Conservation (phyloP, 2,888 invertebrate species). For the Yponomeuta sedellus region DNA sequence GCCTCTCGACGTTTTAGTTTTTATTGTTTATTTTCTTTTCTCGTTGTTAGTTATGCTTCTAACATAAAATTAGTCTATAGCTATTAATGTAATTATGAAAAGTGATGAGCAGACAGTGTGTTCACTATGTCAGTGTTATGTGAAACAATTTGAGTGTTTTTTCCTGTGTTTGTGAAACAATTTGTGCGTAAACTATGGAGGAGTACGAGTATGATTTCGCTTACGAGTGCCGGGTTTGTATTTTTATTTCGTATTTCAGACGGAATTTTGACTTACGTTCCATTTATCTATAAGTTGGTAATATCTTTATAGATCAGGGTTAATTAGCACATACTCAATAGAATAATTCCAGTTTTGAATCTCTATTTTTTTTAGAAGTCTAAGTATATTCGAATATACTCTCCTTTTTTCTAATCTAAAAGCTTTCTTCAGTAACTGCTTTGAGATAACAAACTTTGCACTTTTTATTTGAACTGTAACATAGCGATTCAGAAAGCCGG, state of each 20-base stretch:
- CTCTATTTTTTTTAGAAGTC: too few species aligned
- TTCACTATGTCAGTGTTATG: constrained; percentile 38
- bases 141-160: constrained; percentile 12
- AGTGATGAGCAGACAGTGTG: constrained; percentile 32
- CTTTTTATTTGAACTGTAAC: too few species aligned
- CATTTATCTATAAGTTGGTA: background rate
- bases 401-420: too few species aligned
- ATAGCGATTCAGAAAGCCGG: too few species aligned
- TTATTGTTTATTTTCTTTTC: constrained; percentile 8
- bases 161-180: background rate
- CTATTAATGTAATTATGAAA: constrained; percentile 28
- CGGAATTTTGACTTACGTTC: background rate
- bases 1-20: constrained; percentile 20
- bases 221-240: constrained; percentile 80
- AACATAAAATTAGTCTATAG: constrained; percentile 20
- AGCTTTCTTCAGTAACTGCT: too few species aligned
- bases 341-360: too few species aligned
- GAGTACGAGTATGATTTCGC: constrained; percentile 80
- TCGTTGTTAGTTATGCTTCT: constrained; percentile 19
- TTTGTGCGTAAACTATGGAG: constrained; percentile 43
- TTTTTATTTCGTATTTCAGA: constrained; percentile 22
- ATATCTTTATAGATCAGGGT: too few species aligned
- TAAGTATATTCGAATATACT: too few species aligned
- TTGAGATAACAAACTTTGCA: too few species aligned
- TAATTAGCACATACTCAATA: too few species aligned